Conservation (phyloP, 35 echinoderm and acorn worm genomes). For the Holothuria glaberrima region DNA sequence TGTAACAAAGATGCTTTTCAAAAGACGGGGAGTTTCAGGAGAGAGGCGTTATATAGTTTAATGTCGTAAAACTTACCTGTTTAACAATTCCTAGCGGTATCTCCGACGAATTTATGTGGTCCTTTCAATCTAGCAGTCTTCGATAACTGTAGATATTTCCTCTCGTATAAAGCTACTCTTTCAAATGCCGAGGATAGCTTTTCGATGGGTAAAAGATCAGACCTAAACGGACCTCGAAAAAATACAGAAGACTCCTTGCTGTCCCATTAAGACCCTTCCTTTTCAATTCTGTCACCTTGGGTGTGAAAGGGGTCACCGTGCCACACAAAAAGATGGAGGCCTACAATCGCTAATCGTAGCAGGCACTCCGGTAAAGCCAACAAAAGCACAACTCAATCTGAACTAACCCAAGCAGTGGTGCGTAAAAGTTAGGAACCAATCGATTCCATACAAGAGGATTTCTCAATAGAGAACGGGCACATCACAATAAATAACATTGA, state of each 20-base stretch:
- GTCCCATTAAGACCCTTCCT: slow-evolving; percentile 29
- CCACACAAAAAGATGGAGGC: neutral
- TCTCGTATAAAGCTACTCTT: too few relatives aligned
- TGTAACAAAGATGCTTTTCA: too few relatives aligned
- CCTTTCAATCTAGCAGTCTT: too few relatives aligned
- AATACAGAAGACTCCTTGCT: neutral
- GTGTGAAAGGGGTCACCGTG: slow-evolving; percentile 34
- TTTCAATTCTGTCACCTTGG: slow-evolving; percentile 21
- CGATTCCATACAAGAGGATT: neutral
- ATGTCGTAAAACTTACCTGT: too few relatives aligned
- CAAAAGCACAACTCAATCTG: slow-evolving; percentile 34
- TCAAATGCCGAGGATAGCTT: too few relatives aligned
- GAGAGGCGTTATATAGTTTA: too few relatives aligned
- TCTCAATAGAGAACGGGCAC: neutral
- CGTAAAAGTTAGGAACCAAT: slow-evolving; percentile 46
- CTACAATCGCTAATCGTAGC: slow-evolving; percentile 15
- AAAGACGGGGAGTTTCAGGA: too few relatives aligned
- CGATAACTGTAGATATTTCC: too few relatives aligned
- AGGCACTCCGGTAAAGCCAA: neutral
- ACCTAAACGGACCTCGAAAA: too few relatives aligned
- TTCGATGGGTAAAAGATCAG: too few relatives aligned
- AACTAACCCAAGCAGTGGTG: slow-evolving; percentile 21
- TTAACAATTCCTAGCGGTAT: too few relatives aligned
- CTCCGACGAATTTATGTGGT: too few relatives aligned
- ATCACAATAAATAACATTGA: slow-evolving; percentile 49